phyloP scores from a whole-genome alignment of 2,797 vertebrate species.

The Brachymystax lenok region DNA sequence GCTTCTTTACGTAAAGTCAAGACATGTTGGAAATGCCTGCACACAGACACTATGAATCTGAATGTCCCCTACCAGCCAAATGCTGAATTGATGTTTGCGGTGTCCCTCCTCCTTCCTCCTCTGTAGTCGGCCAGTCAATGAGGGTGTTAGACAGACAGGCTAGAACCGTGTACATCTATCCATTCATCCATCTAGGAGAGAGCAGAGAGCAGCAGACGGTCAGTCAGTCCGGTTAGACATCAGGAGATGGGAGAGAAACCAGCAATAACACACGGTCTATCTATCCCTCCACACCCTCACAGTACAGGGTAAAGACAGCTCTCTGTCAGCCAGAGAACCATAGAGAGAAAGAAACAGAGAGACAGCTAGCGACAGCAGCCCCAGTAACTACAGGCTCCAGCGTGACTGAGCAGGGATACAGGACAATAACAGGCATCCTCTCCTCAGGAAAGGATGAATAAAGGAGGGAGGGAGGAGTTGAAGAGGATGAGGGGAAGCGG shows the following conservation, averaged over 20 bases:
- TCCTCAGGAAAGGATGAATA: slow-evolving; percentile 46
- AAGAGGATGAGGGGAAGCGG: slow-evolving; percentile 19
- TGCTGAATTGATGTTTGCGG: slow-evolving; percentile 26
- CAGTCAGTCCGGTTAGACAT: not conserved
- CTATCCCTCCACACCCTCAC: not conserved
- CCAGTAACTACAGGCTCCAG: not conserved
- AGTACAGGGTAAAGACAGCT: not conserved
- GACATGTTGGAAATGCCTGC: not conserved
- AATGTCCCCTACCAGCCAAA: slow-evolving; percentile 50
- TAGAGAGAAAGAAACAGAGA: not conserved
- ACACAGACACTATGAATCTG: slow-evolving; percentile 7
- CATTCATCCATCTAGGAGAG: not conserved
- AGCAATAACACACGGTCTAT: not conserved
- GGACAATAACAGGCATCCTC: slow-evolving; percentile 65
- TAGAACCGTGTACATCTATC: not conserved
- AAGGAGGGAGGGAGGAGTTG: slow-evolving; percentile 38
- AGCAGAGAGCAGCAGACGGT: slow-evolving; percentile 1
- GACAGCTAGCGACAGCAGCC: slow-evolving; percentile 5
- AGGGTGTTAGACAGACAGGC: not conserved
- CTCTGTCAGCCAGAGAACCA: not conserved
- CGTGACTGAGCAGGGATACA: slow-evolving; percentile 47
- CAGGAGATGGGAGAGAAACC: not conserved
- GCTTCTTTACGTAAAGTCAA: not conserved
- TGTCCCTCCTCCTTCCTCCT: slow-evolving; percentile 20
- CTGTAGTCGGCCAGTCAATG: slow-evolving; percentile 30